phyloP scores from a whole-genome alignment of 1,140 invertebrate species.

The Acyrthosiphon pisum region DNA sequence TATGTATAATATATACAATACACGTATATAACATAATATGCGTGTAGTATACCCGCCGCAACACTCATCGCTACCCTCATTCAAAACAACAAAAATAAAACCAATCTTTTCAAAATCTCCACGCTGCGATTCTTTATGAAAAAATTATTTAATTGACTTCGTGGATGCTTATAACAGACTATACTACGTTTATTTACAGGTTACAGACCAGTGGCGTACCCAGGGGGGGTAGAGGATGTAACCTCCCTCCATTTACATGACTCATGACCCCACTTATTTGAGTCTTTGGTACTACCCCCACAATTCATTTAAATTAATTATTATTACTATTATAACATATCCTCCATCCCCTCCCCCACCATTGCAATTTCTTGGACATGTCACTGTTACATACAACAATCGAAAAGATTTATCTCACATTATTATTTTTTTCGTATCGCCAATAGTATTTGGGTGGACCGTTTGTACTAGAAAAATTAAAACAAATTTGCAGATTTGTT shows the following conservation, averaged over 20 bases:
- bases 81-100: neutral
- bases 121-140: neutral
- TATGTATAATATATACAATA: neutral
- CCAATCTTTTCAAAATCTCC: neutral
- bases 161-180: neutral
- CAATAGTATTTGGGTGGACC: neutral
- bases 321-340: too few species aligned
- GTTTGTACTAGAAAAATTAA: neutral
- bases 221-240: too few species aligned
- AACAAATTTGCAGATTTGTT: neutral
- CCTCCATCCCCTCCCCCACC: too few species aligned
- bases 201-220: neutral
- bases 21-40: neutral
- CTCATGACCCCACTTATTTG: too few species aligned
- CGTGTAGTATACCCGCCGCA: neutral
- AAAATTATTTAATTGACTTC: neutral
- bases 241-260: too few species aligned
- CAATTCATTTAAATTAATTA: too few species aligned
- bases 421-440: neutral
- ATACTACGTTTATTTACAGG: neutral
- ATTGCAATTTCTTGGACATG: too few species aligned
- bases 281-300: too few species aligned
- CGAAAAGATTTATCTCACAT: neutral
- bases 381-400: neutral
- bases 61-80: neutral